Evolutionary conservation across 1,140 invertebrate species (phyloP), one percentile per base, ranked within the genome.

Genomic region (Callitettix versicolor): DNA sequence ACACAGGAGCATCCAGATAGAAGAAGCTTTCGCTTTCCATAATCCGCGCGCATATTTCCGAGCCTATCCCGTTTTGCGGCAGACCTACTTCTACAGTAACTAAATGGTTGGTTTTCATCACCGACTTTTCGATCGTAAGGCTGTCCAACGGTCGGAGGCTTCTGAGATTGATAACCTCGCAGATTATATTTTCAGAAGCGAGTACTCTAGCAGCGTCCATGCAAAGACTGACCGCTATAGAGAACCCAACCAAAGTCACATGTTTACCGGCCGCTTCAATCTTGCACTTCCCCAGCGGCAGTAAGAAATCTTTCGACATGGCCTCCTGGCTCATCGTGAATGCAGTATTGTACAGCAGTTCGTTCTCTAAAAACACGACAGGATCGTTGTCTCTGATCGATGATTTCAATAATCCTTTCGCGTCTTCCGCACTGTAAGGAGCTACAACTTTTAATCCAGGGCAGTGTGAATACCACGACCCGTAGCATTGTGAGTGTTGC

Each of bases 401-500:
- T 22, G 92, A 76, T 70, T 98, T 98, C 6, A 98, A 71, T 9
- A 99, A 75, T 62, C 96, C 94, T 72, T 86, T 91, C 24, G 83
- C 83, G 74, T 99, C 96, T 73, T 98, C 95, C 2, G 91, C 79
- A 40, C 79, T 84, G 66, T 93, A 99, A 0, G 95, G 96, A 24
- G 92, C 9, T 11, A 40, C 1, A 54, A 90, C 95, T 71, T 98
- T 98, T 0, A 99, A 73, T 11, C 95, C 96, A 0, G 96, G 96
- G 67, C 91, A 95, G 65, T 95, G 88, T 55, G 85, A 81, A 71
- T 92, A 99, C 96, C 96, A 99, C 0, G 96, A 87, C 33, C 82
- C 95, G 70, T 88, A 99, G 73, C 95, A 98, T 69, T 99, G 96
- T 1, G 94, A 98, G 74, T 99, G 96, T 70, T 99, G 96, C 7